These are phyloP conservation scores for Enoplosus armatus DNA, from an alignment of 2,797 vertebrate genomes.

Conservation along the genomic window DNA sequence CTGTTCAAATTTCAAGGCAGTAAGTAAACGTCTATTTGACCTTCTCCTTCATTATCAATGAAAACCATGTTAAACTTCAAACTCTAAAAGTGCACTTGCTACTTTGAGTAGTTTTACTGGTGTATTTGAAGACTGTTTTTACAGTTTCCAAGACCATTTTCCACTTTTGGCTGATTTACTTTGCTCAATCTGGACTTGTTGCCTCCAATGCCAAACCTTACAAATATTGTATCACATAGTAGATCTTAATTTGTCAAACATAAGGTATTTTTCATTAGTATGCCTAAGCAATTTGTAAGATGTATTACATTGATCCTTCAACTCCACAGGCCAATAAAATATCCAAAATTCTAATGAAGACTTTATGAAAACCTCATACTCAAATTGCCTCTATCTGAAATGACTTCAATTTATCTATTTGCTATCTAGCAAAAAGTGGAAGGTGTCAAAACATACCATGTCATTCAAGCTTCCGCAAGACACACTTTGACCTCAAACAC, in stretches of 20 bases:
- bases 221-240: conserved; percentile 4
- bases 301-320: conserved; percentile 42
- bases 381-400: conserved; percentile 6
- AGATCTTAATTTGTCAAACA: conserved; percentile 30
- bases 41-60: conserved; percentile 4
- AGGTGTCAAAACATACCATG: not conserved
- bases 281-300: conserved; percentile 37
- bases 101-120: not conserved
- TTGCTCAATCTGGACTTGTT: not conserved
- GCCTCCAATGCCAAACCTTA: not conserved
- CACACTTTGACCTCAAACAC: not conserved
- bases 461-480: not conserved
- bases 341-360: conserved; percentile 27
- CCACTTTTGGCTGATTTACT: conserved; percentile 12
- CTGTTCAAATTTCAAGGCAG: conserved; percentile 21
- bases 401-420: not conserved
- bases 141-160: not conserved
- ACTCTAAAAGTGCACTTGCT: not conserved
- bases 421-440: not conserved
- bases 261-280: conserved; percentile 18
- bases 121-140: conserved; percentile 8
- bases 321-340: conserved; percentile 14
- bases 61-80: not conserved
- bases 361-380: conserved; percentile 21
- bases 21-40: conserved; percentile 26